Evolutionary conservation across 1,140 invertebrate genomes (phyloP).

Genomic region (Euura lappo): DNA sequence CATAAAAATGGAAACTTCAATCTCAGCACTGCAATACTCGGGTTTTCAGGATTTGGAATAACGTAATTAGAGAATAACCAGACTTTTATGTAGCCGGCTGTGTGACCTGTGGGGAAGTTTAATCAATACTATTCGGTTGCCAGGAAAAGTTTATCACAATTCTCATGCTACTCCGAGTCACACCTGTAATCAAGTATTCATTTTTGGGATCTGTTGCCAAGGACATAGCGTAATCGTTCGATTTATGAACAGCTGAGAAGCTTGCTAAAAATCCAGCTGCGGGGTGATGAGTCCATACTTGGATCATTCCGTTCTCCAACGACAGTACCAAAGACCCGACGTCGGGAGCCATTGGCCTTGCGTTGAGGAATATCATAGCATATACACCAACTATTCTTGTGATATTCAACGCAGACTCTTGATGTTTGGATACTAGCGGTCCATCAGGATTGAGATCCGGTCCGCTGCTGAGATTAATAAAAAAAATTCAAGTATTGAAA

Average conservation of each 20-base stretch:
- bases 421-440: constrained; percentile 18
- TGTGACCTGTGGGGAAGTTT: constrained; percentile 55
- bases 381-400: constrained; percentile 56
- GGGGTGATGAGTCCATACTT: constrained; percentile 77
- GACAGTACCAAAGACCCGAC: constrained; percentile 70
- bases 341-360: constrained; percentile 55
- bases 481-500: neutral
- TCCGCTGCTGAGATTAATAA: too few relatives aligned
- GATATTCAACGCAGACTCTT: constrained; percentile 34
- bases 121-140: neutral
- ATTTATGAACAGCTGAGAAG: constrained; percentile 69
- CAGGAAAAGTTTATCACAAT: neutral
- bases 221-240: constrained; percentile 69
- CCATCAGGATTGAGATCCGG: too few relatives aligned
- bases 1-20: constrained; percentile 75
- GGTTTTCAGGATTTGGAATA: constrained; percentile 31
- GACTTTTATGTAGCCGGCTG: constrained; percentile 73
- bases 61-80: constrained; percentile 73
- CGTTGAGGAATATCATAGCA: constrained; percentile 63
- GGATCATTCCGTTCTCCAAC: constrained; percentile 71
- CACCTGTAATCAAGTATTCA: constrained; percentile 70
- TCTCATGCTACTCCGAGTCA: constrained; percentile 5
- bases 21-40: constrained; percentile 65
- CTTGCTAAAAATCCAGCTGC: constrained; percentile 67
- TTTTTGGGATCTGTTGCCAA: constrained; percentile 70